Base-by-base conservation (phyloP, 2,797 vertebrate genomes). In the Galago senegalensis region DNA sequence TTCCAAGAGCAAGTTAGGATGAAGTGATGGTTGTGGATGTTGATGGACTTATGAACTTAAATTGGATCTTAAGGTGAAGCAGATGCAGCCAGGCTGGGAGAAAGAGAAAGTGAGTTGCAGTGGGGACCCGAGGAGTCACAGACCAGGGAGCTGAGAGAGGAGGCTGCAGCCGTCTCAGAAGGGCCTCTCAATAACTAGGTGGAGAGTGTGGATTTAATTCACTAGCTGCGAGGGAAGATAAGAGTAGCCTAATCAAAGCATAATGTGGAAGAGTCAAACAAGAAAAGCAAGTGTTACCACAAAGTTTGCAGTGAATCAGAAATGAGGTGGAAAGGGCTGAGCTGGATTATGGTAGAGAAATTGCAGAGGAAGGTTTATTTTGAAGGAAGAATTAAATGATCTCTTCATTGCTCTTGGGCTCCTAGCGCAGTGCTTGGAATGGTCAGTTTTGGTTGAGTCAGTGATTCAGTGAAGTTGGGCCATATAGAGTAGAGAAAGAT, bases 161-260 rank as follows among this genome's bases (percentile, higher is more conserved):
- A 58, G 13, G 31, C 61, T 83, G 60, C 29, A 75, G 9, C 34
- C 29, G 8, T 56, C 27, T 75, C 49, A 18, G 79, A 86, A 80
- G 25, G 61, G 65, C 56, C 56, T 83, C 72, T 80, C 21, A 31
- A 0, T 56, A 27, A 72, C n/a, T 84, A n/a, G 17, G 31, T 73
- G 37, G 18, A 40, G 18, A 69, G 70, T 92, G 91, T 82, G 63
- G 18, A 73, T 49, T 87, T 94, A 76, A 76, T 70, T 92, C 29
- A 60, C 7, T 67, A 88, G 67, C 60, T 27, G 53, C 65, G 43
- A 85, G 31, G 37, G 16, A 80, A 70, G n/a, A 58, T 29, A 46
- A 37, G 69, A 95, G n/a, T 21, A 43, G 25, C 29, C 25, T 58
- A n/a, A 70, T 90, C 67, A 85, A 49, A 93, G 89, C 18, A 27